Evolutionary conservation across 2,797 vertebrate species (phyloP), one percentile per base, ranked within the genome.

Genomic region (Knipowitschia caucasica): DNA sequence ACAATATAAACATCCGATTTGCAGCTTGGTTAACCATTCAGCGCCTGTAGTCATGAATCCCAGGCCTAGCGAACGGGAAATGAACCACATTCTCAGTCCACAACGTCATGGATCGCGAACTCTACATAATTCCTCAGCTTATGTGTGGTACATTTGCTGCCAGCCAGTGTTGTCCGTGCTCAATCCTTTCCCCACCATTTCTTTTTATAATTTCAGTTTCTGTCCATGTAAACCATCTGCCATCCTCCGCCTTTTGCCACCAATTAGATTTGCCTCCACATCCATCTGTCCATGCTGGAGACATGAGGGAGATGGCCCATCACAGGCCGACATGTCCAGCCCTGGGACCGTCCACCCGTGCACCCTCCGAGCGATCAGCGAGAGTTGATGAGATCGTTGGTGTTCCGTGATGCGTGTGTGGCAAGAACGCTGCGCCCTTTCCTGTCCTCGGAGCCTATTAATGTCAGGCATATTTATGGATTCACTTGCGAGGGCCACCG

Each of bases 361-460:
- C 66, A 66, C 76, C 73, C 52, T 64, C 78, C 56, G 43, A 71
- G 44, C 72, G 44, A 53, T 62, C 53, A 69, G 81, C 71, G 68
- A 77, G 49, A 10, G 44, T 50, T 78, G 75, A 82, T 82, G 75
- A 79, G 64, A 62, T 78, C 53, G 65, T 72, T 61, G 23, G 26
- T 66, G 74, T 53, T 73, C 52, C 50, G 50, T 62, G 61, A 77
- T 64, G 55, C 65, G 18, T 74, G 52, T 25, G 62, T 67, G 59
- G 54, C 71, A 58, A 64, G 53, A 72, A 71, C 25, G 39, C 52
- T 6, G n/a, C 51, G 62, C 59, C 75, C 64, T 71, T 53, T 61
- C 23, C 39, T 51, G 66, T 70, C 64, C 59, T 70, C 49, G 6
- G 30, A 29, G 56, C 50, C 51, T 40, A 9, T 72, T 69, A 54